phyloP scores from a whole-genome alignment of 2,113 vertebrate species.

The Silurus meridionalis region DNA sequence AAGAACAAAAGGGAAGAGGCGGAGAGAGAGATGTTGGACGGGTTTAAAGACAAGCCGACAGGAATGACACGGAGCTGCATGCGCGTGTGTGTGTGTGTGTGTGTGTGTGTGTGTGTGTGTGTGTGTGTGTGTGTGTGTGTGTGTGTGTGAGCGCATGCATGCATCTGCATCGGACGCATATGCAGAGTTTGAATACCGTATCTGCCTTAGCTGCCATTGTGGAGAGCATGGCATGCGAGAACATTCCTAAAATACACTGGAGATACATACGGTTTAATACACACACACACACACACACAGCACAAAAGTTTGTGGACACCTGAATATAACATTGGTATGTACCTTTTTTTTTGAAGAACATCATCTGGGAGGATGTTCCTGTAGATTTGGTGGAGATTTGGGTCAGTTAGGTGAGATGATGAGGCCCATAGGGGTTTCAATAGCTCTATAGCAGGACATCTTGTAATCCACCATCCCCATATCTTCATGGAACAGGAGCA shows the following conservation, averaged over 20 bases:
- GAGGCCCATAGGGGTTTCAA: too few relatives aligned
- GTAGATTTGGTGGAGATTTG: too few relatives aligned
- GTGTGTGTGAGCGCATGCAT: background rate
- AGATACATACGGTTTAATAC: background rate
- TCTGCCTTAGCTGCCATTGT: background rate
- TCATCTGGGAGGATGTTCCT: too few relatives aligned
- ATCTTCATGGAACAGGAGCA: too few relatives aligned
- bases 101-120: conserved; percentile 14
- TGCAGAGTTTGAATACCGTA: background rate
- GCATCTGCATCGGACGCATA: background rate
- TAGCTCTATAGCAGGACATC: too few relatives aligned
- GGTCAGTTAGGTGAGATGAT: too few relatives aligned
- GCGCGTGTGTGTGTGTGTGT: background rate
- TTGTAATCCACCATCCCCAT: too few relatives aligned
- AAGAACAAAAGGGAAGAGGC: conserved; percentile 35
- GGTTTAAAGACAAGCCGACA: conserved; percentile 18
- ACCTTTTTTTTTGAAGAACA: background rate
- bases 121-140: conserved; percentile 11
- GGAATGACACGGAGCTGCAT: conserved; percentile 11
- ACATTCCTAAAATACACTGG: background rate
- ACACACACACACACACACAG: too few relatives aligned
- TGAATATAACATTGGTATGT: too few relatives aligned
- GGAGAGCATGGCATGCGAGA: conserved; percentile 28
- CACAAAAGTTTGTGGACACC: too few relatives aligned
- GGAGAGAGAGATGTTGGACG: conserved; percentile 19